Evolutionary conservation across 2,888 invertebrate genomes (phyloP).

Genomic region (Diogma glabrata): DNA sequence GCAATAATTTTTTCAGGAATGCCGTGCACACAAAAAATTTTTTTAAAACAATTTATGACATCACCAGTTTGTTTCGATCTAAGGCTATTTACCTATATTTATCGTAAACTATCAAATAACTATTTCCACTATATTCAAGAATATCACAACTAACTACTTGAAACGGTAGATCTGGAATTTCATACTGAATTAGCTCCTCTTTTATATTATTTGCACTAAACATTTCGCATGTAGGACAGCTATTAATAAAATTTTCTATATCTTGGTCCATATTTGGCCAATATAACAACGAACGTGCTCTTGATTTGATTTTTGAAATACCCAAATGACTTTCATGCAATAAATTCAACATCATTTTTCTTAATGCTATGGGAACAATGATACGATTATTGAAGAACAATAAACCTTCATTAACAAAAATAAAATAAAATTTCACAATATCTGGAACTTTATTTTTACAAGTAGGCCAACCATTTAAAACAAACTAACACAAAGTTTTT

Average conservation of each 20-base stretch:
- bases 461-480: constrained; percentile 19
- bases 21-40: too few relatives aligned
- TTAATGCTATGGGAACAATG: constrained; percentile 19
- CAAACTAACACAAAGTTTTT: constrained; percentile 2
- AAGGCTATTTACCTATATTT: constrained; percentile 20
- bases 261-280: constrained; percentile 21
- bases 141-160: too few relatives aligned
- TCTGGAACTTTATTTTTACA: constrained; percentile 11
- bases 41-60: too few relatives aligned
- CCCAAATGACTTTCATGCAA: constrained; percentile 22
- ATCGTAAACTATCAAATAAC: constrained; percentile 21
- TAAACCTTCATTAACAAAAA: constrained; percentile 19
- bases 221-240: too few relatives aligned
- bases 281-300: constrained; percentile 20
- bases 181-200: too few relatives aligned
- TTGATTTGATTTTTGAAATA: constrained; percentile 21
- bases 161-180: too few relatives aligned
- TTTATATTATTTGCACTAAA: too few relatives aligned
- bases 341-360: constrained; percentile 18
- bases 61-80: too few relatives aligned
- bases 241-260: constrained; percentile 19
- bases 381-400: constrained; percentile 20
- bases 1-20: constrained; percentile 18
- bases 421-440: constrained; percentile 19
- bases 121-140: constrained; percentile 19